Evolutionary conservation across 1,140 invertebrate genomes (phyloP).

Genomic region (Drosophila orosa): DNA sequence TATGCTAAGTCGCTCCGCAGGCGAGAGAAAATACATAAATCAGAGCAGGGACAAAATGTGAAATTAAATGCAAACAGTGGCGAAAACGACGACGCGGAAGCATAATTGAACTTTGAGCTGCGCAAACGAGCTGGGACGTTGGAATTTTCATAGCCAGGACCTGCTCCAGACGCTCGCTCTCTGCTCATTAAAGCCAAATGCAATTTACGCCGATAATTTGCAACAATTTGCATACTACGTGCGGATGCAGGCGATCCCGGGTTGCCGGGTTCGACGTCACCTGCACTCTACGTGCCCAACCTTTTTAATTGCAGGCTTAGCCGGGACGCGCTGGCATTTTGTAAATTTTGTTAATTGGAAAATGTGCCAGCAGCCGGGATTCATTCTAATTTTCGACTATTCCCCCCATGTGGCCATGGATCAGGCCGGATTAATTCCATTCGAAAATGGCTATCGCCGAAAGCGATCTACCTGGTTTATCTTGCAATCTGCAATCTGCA

Average conservation of each 20-base stretch:
- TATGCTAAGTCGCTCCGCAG: constrained; percentile 61
- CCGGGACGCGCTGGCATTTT: constrained; percentile 50
- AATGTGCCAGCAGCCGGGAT: constrained; percentile 34
- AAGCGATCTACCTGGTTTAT: constrained; percentile 7
- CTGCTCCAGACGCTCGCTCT: constrained; percentile 16
- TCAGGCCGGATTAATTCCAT: constrained; percentile 26
- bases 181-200: constrained; percentile 64
- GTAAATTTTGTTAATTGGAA: constrained; percentile 77
- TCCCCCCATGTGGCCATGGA: constrained; percentile 1
- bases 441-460: constrained; percentile 17
- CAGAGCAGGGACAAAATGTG: constrained; percentile 58
- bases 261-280: constrained; percentile 8
- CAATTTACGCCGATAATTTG: constrained; percentile 70
- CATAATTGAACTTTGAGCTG: constrained; percentile 69
- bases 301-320: constrained; percentile 68
- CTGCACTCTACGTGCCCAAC: constrained; percentile 47
- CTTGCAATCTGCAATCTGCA: constrained; percentile 7
- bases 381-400: constrained; percentile 17
- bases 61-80: constrained; percentile 77
- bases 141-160: constrained; percentile 2
- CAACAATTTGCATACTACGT: constrained; percentile 77
- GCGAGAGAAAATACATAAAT: constrained; percentile 71
- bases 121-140: no score
- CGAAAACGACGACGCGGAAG: constrained; percentile 52
- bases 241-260: constrained; percentile 33